Percentiles rank a stretch among this genome's conserved stretches.
phyloP scores from a whole-genome alignment of 2,113 vertebrate species.

The Erinaceus europaeus region DNA sequence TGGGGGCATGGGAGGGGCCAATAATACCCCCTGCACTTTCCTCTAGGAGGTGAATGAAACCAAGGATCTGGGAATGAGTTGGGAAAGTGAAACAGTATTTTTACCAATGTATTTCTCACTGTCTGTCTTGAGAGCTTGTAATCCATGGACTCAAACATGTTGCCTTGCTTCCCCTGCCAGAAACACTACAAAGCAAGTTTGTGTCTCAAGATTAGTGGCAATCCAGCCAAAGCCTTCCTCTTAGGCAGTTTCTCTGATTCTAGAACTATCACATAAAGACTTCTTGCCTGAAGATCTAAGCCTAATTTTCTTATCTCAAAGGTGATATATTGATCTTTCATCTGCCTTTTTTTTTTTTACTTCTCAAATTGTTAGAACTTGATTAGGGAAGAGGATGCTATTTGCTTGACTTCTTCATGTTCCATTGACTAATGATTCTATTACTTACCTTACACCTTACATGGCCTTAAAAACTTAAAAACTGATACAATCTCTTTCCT shows the following conservation, averaged over 20 bases:
- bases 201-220: rapidly evolving
- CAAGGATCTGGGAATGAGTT: neutral
- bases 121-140: neutral
- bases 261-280: neutral
- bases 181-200: neutral
- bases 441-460: neutral
- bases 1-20: neutral
- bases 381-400: neutral
- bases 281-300: neutral
- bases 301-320: neutral
- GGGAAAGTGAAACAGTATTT: neutral
- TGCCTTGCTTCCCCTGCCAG: neutral
- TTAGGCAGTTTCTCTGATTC: neutral
- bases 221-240: neutral
- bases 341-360: neutral
- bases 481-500: neutral
- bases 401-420: neutral
- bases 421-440: neutral
- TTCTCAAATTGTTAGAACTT: neutral
- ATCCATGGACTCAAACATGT: neutral
- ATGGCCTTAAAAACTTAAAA: neutral
- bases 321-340: neutral
- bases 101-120: neutral
- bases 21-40: neutral
- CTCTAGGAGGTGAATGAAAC: neutral